These are phyloP conservation scores for Chloebia gouldiae DNA, from an alignment of 2,113 vertebrate genomes.

Conservation along the genomic window DNA sequence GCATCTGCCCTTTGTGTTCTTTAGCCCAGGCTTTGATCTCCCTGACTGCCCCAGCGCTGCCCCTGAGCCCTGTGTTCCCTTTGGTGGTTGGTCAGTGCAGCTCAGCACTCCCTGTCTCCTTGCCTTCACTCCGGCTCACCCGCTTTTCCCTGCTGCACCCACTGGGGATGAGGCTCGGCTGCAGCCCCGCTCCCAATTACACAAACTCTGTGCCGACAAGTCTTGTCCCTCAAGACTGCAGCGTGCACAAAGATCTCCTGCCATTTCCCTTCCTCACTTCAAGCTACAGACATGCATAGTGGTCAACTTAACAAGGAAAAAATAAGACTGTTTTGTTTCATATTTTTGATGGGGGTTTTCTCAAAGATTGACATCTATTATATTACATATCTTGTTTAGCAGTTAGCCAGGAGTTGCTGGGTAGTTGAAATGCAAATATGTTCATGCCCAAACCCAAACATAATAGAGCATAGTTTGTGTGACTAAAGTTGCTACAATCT, in stretches of 20 bases:
- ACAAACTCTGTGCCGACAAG: neutral
- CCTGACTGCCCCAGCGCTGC: no score
- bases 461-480: neutral
- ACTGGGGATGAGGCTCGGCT: neutral
- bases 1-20: neutral
- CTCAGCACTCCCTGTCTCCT: no score
- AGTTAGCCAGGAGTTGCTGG: neutral
- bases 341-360: neutral
- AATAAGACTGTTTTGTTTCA: neutral
- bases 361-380: neutral
- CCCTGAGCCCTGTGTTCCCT: no score
- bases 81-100: neutral
- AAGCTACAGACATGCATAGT: neutral
- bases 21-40: neutral
- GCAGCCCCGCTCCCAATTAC: neutral
- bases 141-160: no score
- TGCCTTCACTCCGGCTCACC: no score
- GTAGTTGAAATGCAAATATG: neutral
- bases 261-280: neutral
- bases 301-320: neutral
- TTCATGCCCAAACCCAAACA: neutral
- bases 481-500: neutral
- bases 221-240: neutral
- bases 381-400: neutral
- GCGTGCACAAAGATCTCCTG: neutral